A percentile compares a stretch with the other conserved stretches of the same genome.
Conservation (phyloP, 1,140 invertebrate genomes). For the Chrysoperla carnea region DNA sequence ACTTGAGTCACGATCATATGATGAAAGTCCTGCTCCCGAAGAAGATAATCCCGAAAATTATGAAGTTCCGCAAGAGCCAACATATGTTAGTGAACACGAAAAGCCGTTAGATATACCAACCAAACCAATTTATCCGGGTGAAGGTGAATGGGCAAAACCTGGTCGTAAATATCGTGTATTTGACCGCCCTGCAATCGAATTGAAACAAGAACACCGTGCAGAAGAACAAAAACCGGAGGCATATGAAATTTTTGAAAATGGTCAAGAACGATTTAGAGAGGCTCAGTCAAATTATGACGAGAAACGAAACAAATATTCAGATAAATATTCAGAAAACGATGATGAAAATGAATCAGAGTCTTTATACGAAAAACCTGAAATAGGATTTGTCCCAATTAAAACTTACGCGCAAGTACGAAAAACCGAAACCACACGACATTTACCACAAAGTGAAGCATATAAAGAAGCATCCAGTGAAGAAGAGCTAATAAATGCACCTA, state of each 20-base stretch:
- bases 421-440: constrained; percentile 34
- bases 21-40: not conserved
- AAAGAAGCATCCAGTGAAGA: constrained; percentile 34
- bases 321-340: constrained; percentile 2
- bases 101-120: constrained; percentile 23
- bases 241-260: constrained; percentile 13
- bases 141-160: constrained; percentile 28
- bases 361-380: constrained; percentile 7
- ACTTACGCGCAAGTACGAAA: constrained; percentile 47
- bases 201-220: constrained; percentile 1
- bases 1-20: not conserved
- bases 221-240: constrained; percentile 13
- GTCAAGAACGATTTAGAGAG: constrained; percentile 10
- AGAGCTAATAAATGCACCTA: constrained; percentile 36
- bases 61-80: constrained; percentile 4
- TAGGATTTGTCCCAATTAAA: constrained; percentile 44
- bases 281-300: constrained; percentile 8
- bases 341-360: not conserved
- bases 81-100: constrained; percentile 23
- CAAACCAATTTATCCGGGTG: constrained; percentile 26
- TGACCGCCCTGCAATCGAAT: constrained; percentile 2
- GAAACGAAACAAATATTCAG: constrained; percentile 3
- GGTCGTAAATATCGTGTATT: constrained; percentile 19
- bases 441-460: constrained; percentile 35
- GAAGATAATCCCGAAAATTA: constrained; percentile 1